phyloP scores from a whole-genome alignment of 1,140 invertebrate genomes.

The Schlechtendalia chinensis region DNA sequence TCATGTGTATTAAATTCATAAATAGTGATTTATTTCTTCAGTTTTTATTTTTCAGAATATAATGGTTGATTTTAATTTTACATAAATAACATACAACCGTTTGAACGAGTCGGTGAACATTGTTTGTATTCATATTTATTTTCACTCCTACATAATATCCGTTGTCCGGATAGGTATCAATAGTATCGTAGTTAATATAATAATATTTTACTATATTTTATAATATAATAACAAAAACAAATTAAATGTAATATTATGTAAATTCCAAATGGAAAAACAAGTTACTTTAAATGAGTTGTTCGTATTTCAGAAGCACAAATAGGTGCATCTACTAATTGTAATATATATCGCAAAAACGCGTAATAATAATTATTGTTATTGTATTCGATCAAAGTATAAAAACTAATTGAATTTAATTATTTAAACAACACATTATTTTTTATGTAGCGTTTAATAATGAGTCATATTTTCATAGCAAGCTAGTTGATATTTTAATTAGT shows the following conservation, averaged over 20 bases:
- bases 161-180: neutral
- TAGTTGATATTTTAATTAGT: too few species aligned
- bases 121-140: neutral
- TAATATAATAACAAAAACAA: neutral
- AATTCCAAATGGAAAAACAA: neutral
- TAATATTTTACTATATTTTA: neutral
- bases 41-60: neutral
- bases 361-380: neutral
- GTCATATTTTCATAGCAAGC: too few species aligned
- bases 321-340: neutral
- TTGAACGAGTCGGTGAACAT: neutral
- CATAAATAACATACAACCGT: neutral
- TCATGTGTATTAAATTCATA: neutral
- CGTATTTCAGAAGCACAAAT: neutral
- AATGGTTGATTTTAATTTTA: neutral
- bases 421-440: too few species aligned
- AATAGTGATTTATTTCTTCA: neutral
- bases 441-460: too few species aligned
- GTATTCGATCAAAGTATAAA: too few species aligned
- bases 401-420: neutral
- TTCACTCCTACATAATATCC: neutral
- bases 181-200: neutral
- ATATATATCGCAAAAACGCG: neutral
- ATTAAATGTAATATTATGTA: conserved; percentile 10
- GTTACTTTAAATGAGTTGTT: conserved; percentile 14